Conservation (phyloP, 2,797 vertebrate genomes). For the Molossus alvarezi region DNA sequence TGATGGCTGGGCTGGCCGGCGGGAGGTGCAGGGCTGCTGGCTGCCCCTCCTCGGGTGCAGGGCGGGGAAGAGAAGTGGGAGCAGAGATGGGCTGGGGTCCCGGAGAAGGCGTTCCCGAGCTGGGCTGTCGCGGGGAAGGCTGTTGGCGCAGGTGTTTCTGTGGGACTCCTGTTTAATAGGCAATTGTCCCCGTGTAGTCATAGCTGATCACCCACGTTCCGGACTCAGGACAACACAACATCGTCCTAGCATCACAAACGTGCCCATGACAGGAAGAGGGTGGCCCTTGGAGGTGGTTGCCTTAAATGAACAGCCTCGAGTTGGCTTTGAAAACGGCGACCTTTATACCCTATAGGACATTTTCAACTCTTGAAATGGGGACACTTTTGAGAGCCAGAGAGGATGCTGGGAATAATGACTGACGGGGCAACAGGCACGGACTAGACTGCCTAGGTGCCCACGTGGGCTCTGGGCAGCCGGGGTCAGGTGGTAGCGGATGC, state of each 20-base stretch:
- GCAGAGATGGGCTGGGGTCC: fast-evolving
- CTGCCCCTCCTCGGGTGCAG: fast-evolving
- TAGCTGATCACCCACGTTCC: background rate
- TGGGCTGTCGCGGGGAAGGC: fast-evolving
- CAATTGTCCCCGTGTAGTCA: fast-evolving
- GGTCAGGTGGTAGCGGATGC: fast-evolving
- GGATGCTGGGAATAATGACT: fast-evolving
- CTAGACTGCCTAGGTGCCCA: fast-evolving
- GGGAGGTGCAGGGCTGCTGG: too few relatives aligned
- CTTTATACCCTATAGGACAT: background rate
- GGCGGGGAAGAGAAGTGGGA: background rate
- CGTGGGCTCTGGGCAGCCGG: background rate
- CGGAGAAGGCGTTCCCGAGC: fast-evolving
- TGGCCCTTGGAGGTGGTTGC: background rate
- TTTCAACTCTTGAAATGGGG: background rate
- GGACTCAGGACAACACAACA: fast-evolving
- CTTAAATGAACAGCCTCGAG: background rate
- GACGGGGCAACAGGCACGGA: fast-evolving
- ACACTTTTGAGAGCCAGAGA: background rate
- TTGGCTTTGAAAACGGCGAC: background rate
- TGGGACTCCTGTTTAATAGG: fast-evolving
- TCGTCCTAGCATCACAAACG: background rate
- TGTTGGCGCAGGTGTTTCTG: background rate
- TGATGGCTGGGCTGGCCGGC: fast-evolving
- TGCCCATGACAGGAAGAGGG: background rate